Evolutionary conservation across 2,113 vertebrate species (phyloP), one percentile per base, ranked within the genome.

Genomic region (Gymnobelideus leadbeateri): DNA sequence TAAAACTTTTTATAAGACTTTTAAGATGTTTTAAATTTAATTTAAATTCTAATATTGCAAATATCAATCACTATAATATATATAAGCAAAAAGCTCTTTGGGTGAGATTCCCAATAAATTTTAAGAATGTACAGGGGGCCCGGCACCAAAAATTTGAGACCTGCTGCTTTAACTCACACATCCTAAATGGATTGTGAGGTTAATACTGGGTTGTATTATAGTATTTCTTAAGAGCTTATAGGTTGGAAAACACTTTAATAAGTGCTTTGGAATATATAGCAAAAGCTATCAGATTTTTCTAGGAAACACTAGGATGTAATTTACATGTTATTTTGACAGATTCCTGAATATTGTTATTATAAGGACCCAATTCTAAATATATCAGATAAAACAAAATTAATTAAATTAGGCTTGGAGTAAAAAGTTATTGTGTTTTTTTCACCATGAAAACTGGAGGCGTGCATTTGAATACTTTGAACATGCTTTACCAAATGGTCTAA

Each of bases 361-460:
- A 94, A 89, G 0, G 89, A 52, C 28, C 14, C 51, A 93, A 68
- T 25, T 31, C 0, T 11, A 94, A 46, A 23, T 92, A 90, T 84
- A 84, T 91, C 31, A 77, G 89, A 92, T 89, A 90, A 91, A 92
- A 94, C 8, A 31, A 92, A 91, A 91, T 51, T 95, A 89, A 55
- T 90, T 90, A 55, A 7, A 51, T 77, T 93, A 91, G 68, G 5
- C 21, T 26, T 2, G 51, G 4, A 50, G 50, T 68, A 89, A 94
- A 51, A 28, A 91, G 31, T 92, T 47, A 92, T n/a, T 1, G 94
- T 43, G 68, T 46, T 89, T 93, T 96, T 68, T 90, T 93, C 93
- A 43, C 9, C n/a, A 51, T 37, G 89, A 89, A 94, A 89, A 89
- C 61, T 24, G 61, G 50, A 37, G 90, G 93, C 7, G 47, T 68